A percentile compares a stretch with the other conserved stretches of the same genome.
These are phyloP conservation scores for Caenorhabditis panamensis DNA, from an alignment of 2,888 invertebrate species.

Conservation along the genomic window DNA sequence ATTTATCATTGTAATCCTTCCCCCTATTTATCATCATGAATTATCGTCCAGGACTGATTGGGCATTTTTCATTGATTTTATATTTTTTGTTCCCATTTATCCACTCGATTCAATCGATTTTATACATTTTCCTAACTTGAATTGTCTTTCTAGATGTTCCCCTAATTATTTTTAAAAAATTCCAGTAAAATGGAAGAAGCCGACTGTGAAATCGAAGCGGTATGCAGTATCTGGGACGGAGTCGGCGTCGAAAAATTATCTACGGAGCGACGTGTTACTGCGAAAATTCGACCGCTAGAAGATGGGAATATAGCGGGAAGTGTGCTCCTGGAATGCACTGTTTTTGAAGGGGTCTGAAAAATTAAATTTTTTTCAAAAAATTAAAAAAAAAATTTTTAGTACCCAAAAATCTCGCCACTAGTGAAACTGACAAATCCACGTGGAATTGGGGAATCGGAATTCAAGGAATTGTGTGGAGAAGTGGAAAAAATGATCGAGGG, in stretches of 20 bases:
- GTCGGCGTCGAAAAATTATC: conserved; percentile 15
- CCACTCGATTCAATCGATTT: not conserved
- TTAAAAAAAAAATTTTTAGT: conserved; percentile 3
- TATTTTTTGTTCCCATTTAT: no score
- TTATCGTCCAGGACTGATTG: no score
- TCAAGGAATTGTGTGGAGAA: conserved; percentile 24
- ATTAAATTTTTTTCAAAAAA: no score
- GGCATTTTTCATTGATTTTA: no score
- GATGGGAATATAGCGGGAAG: conserved; percentile 45
- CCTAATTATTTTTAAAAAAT: not conserved
- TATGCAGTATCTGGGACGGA: conserved; percentile 46
- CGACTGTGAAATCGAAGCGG: conserved; percentile 49
- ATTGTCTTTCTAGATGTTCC: no score
- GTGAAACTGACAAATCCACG: conserved; percentile 54
- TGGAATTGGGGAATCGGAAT: conserved; percentile 49
- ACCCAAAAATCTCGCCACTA: not conserved
- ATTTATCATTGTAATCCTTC: no score
- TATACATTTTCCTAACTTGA: not conserved
- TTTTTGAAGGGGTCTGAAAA: conserved; percentile 24
- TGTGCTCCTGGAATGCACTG: conserved; percentile 22
- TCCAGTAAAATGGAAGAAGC: conserved; percentile 35
- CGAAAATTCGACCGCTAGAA: conserved; percentile 48
- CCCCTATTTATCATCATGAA: not conserved
- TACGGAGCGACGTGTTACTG: conserved; percentile 2
- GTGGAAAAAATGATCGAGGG: conserved; percentile 11